A percentile compares a stretch with the other conserved stretches of the same genome.
These are phyloP conservation scores for Dendroctonus valens DNA, from an alignment of 1,140 invertebrate genomes.

Conservation along the genomic window DNA sequence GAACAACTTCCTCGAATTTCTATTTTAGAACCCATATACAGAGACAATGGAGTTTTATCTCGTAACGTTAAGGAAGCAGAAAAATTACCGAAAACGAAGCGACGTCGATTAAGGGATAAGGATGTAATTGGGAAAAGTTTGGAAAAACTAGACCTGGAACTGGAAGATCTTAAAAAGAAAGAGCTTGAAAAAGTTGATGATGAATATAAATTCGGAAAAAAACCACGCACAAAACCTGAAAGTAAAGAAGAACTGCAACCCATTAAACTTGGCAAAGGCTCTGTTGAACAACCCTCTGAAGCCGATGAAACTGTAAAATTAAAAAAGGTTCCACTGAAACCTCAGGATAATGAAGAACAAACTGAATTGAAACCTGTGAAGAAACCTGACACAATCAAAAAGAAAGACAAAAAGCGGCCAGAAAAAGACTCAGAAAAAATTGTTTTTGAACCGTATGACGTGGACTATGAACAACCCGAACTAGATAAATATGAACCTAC, in stretches of 20 bases:
- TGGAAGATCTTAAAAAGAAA: constrained; percentile 55
- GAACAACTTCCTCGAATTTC: constrained; percentile 56
- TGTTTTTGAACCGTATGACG: constrained; percentile 45
- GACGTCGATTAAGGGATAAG: constrained; percentile 54
- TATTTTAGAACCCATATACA: constrained; percentile 55
- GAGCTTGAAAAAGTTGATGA: constrained; percentile 50
- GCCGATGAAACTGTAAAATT: constrained; percentile 39
- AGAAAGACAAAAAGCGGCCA: constrained; percentile 50
- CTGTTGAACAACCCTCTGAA: constrained; percentile 49
- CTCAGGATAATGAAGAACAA: constrained; percentile 15
- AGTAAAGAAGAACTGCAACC: constrained; percentile 49
- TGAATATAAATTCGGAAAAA: constrained; percentile 41
- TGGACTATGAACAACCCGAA: constrained; percentile 39
- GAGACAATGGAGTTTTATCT: constrained; percentile 65
- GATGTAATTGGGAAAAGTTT: constrained; percentile 71
- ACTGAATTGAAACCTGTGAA: constrained; percentile 49
- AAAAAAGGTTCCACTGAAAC: constrained; percentile 38
- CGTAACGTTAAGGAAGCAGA: constrained; percentile 69
- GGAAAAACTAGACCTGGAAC: constrained; percentile 66
- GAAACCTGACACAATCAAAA: constrained; percentile 54
- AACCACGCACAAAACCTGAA: constrained; percentile 46
- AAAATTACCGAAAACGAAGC: constrained; percentile 58
- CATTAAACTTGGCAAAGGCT: constrained; percentile 55
- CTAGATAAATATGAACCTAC: constrained; percentile 37
- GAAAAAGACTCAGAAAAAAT: constrained; percentile 43